Conservation (phyloP, 2,797 vertebrate species). For the Hylomyscus alleni region DNA sequence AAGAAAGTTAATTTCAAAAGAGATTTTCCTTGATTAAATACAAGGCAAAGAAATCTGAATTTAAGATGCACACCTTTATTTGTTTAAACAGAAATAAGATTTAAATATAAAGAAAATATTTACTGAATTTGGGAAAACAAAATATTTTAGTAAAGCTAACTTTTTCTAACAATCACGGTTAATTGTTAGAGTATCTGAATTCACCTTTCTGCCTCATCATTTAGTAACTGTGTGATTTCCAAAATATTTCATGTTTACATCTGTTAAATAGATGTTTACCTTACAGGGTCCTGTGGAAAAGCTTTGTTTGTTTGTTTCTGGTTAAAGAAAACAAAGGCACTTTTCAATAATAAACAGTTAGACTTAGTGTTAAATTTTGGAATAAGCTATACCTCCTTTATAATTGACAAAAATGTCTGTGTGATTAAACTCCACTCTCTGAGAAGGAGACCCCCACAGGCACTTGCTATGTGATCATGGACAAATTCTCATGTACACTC, state of each 20-base stretch:
- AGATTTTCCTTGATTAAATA: not conserved
- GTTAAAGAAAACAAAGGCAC: not conserved
- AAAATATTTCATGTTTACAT: not conserved
- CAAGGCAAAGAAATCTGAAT: slow-evolving; percentile 36
- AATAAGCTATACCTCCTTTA: not conserved
- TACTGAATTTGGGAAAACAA: slow-evolving; percentile 11
- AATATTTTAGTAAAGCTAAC: not conserved
- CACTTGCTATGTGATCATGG: too few species aligned
- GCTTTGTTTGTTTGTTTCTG: not conserved
- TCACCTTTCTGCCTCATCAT: not conserved
- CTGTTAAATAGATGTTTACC: not conserved
- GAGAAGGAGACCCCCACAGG: not conserved
- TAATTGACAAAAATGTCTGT: not conserved
- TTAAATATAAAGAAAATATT: slow-evolving; percentile 10
- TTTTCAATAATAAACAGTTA: not conserved
- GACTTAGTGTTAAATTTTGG: not conserved
- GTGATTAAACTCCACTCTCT: not conserved
- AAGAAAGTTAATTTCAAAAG: slow-evolving; percentile 30
- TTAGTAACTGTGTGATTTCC: not conserved
- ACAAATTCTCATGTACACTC: not conserved
- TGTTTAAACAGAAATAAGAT: not conserved
- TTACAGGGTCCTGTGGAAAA: not conserved
- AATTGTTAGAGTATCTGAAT: not conserved
- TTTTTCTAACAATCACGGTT: not conserved
- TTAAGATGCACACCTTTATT: slow-evolving; percentile 15